These are phyloP conservation scores for Leptinotarsa juncta DNA, from an alignment of 2,888 invertebrate species.

Conservation along the genomic window DNA sequence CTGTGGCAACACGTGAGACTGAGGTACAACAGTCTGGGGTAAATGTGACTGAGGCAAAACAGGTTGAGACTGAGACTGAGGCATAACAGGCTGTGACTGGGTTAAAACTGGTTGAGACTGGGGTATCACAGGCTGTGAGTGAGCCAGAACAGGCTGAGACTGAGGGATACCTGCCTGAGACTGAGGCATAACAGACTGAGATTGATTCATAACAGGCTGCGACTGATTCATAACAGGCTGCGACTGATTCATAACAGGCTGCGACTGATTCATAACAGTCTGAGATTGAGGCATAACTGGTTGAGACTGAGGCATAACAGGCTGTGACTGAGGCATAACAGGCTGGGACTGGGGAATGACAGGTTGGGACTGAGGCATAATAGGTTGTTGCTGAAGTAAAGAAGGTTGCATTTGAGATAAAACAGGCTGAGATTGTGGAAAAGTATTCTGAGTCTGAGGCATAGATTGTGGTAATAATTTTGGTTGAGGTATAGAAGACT, in stretches of 20 bases:
- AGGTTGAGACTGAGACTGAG: conserved; percentile 18
- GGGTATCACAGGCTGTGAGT: conserved; percentile 21
- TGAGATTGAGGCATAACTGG: conserved; percentile 14
- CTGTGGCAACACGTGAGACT: conserved; percentile 20
- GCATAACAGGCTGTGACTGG: conserved; percentile 17
- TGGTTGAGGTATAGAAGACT: conserved; percentile 18
- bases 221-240: too few relatives aligned
- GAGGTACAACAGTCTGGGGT: conserved; percentile 20
- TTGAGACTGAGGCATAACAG: conserved; percentile 21
- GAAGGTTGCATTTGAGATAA: conserved; percentile 29
- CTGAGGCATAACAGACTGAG: conserved; percentile 30
- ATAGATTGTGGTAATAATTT: conserved; percentile 7
- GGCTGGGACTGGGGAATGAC: conserved; percentile 13
- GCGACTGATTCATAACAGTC: neutral
- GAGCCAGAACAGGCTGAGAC: conserved; percentile 27
- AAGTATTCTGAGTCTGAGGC: conserved; percentile 12
- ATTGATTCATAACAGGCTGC: conserved; percentile 15
- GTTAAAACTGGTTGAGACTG: conserved; percentile 22
- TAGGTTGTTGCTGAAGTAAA: conserved; percentile 25
- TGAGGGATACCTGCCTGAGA: conserved; percentile 23
- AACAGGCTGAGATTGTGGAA: conserved; percentile 31
- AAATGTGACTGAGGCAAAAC: conserved; percentile 14
- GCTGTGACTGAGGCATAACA: conserved; percentile 17
- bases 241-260: neutral
- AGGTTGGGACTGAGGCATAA: conserved; percentile 17